Percentiles rank a stretch among this genome's conserved stretches.
phyloP scores from a whole-genome alignment of 2,888 invertebrate species.

The Hypolimnas misippus region DNA sequence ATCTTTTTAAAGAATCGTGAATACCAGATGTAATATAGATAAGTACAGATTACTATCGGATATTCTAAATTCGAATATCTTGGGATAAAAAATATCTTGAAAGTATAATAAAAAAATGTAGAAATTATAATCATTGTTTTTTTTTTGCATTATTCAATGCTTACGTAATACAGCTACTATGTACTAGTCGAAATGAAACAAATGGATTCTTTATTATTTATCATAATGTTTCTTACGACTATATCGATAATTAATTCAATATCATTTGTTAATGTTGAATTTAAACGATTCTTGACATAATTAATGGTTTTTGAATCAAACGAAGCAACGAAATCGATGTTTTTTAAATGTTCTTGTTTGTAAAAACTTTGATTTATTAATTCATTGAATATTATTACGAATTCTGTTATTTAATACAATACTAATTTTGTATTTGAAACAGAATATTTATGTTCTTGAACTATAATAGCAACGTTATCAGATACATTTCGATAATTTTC shows the following conservation, averaged over 20 bases:
- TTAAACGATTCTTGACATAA: conserved; percentile 28
- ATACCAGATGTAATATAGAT: conserved; percentile 12
- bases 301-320: conserved; percentile 30
- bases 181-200: background rate
- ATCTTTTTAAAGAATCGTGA: conserved; percentile 5
- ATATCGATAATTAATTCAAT: conserved; percentile 34
- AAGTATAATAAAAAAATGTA: background rate
- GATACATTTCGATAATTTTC: background rate
- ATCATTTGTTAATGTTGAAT: conserved; percentile 28
- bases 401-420: conserved; percentile 8
- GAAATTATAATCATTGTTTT: too few relatives aligned
- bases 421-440: background rate
- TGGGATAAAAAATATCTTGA: background rate
- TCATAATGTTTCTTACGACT: background rate
- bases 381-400: background rate
- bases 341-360: conserved; percentile 19
- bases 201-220: conserved; percentile 7
- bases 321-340: conserved; percentile 27
- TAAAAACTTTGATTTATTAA: conserved; percentile 24
- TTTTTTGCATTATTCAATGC: background rate
- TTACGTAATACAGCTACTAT: conserved; percentile 1
- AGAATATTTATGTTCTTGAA: background rate
- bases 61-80: background rate
- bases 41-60: conserved; percentile 6
- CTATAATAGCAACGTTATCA: background rate